Percentiles rank a stretch among this genome's conserved stretches.
Conservation (phyloP, 2,797 vertebrate species). For the Graptemys geographica region DNA sequence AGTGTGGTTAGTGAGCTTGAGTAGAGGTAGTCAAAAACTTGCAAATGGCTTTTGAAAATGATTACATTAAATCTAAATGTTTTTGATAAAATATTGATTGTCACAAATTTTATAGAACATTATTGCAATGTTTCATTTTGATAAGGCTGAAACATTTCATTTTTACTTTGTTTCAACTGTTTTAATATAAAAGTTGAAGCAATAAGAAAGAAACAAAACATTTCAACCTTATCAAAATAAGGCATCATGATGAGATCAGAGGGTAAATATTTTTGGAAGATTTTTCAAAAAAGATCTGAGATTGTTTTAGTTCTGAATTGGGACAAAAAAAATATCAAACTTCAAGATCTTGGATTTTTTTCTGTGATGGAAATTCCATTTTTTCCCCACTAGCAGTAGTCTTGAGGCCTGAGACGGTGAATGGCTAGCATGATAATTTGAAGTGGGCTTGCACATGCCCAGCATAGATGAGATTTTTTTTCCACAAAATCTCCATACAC, state of each 20-base stretch:
- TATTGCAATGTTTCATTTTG: background rate
- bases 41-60: background rate
- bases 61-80: background rate
- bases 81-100: background rate
- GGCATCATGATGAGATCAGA: background rate
- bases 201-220: background rate
- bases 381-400: background rate
- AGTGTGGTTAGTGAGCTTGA: background rate
- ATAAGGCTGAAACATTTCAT: background rate
- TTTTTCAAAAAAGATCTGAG: background rate
- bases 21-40: background rate
- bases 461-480: background rate
- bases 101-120: background rate
- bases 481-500: background rate
- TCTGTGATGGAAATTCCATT: background rate
- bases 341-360: background rate
- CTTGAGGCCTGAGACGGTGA: background rate
- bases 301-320: background rate
- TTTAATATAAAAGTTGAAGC: background rate
- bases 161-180: background rate
- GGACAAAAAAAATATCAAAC: background rate
- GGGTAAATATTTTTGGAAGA: background rate
- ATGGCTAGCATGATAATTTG: background rate
- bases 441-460: background rate
- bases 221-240: background rate